Percentiles rank a stretch among this genome's conserved stretches.
phyloP scores from a whole-genome alignment of 2,888 invertebrate genomes.

The Dromius quadrimaculatus region DNA sequence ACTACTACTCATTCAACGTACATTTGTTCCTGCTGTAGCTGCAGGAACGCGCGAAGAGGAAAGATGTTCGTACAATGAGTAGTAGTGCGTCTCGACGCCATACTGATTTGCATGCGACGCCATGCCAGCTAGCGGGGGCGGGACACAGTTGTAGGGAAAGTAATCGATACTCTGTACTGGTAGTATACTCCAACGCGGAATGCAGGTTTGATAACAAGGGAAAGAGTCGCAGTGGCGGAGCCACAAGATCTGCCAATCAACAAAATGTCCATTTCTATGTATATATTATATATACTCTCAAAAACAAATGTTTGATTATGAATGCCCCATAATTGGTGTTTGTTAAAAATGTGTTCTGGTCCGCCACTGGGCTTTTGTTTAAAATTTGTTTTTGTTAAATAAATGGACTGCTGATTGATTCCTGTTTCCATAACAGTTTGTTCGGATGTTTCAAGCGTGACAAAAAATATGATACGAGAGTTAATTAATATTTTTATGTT shows the following conservation, averaged over 20 bases:
- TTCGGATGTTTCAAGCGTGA: slow-evolving; percentile 29
- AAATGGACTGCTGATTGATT: slow-evolving; percentile 33
- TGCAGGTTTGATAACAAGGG: slow-evolving; percentile 21
- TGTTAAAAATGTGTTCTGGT: too few species aligned
- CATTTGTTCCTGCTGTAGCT: neutral
- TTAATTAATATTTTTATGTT: slow-evolving; percentile 38
- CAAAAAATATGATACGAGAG: slow-evolving; percentile 20
- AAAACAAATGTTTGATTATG: too few species aligned
- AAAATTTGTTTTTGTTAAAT: slow-evolving; percentile 38
- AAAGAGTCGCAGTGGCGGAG: neutral
- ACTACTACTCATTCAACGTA: slow-evolving; percentile 4
- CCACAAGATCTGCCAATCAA: slow-evolving; percentile 61
- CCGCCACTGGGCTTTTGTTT: too few species aligned
- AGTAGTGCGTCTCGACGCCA: slow-evolving; percentile 73
- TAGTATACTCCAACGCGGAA: slow-evolving; percentile 30
- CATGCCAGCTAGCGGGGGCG: slow-evolving; percentile 66
- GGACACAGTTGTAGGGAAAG: slow-evolving; percentile 61
- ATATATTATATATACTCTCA: too few species aligned
- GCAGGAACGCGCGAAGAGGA: slow-evolving; percentile 25
- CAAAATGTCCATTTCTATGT: too few species aligned
- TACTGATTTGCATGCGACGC: slow-evolving; percentile 75
- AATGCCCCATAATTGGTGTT: too few species aligned
- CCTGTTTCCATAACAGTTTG: slow-evolving; percentile 27
- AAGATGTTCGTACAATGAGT: slow-evolving; percentile 72
- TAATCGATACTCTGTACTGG: slow-evolving; percentile 49